These are phyloP conservation scores for Willowsia nigromaculata DNA, from an alignment of 2,888 invertebrate species.

Conservation along the genomic window DNA sequence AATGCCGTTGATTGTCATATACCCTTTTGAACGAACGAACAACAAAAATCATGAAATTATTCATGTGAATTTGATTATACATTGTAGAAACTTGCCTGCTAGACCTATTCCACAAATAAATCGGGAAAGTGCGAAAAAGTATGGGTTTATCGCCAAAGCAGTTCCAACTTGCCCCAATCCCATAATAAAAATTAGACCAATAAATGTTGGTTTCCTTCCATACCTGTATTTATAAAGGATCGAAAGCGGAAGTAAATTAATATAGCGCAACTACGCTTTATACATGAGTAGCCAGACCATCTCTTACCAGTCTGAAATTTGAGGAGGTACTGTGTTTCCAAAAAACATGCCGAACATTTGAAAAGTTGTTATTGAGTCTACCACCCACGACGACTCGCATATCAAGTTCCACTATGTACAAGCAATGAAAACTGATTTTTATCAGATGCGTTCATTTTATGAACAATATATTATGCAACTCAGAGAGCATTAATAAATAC, in stretches of 20 bases:
- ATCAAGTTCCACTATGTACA: conserved; percentile 73
- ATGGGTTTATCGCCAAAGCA: conserved; percentile 72
- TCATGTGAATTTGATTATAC: not conserved
- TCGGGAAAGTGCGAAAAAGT: conserved; percentile 69
- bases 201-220: conserved; percentile 74
- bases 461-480: not conserved
- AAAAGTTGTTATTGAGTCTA: conserved; percentile 72
- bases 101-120: conserved; percentile 73
- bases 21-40: conserved; percentile 51
- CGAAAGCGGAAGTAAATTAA: not conserved
- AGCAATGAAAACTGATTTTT: not conserved
- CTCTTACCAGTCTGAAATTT: conserved; percentile 74
- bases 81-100: conserved; percentile 51
- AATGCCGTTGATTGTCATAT: conserved; percentile 73
- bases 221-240: conserved; percentile 58
- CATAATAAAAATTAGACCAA: conserved; percentile 73
- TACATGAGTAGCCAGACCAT: not conserved
- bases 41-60: not conserved
- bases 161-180: conserved; percentile 66
- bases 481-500: conserved; percentile 11
- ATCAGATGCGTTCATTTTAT: not conserved
- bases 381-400: conserved; percentile 75
- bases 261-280: not conserved
- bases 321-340: conserved; percentile 74
- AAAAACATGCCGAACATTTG: conserved; percentile 78